These are phyloP conservation scores for Spilogale gracilis DNA, from an alignment of 2,113 vertebrate genomes.

Conservation along the genomic window DNA sequence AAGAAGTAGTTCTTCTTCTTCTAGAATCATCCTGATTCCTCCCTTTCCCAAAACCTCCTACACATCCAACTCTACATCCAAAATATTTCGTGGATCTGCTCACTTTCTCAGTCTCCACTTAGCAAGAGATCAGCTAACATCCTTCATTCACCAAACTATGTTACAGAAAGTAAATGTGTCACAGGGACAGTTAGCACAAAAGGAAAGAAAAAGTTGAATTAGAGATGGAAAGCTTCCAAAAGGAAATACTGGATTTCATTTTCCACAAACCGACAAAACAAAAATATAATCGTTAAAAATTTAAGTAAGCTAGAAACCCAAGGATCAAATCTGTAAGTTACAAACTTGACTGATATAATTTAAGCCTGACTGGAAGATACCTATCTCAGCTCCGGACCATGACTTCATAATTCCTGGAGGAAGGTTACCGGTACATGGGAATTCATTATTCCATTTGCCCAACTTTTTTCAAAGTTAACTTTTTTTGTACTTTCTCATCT, in stretches of 20 bases:
- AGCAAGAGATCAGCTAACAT: not conserved
- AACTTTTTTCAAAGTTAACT: not conserved
- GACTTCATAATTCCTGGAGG: not conserved
- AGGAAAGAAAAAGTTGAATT: not conserved
- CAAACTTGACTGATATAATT: not conserved
- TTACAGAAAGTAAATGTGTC: not conserved
- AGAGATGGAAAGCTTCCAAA: not conserved
- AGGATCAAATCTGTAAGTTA: not conserved
- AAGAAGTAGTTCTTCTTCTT: not conserved
- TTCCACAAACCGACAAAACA: not conserved
- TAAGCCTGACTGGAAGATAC: no score
- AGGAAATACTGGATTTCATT: not conserved
- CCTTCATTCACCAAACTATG: not conserved
- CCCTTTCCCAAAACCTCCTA: not conserved
- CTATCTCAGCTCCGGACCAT: not conserved
- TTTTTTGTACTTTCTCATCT: not conserved
- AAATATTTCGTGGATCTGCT: not conserved
- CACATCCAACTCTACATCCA: not conserved
- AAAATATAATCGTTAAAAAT: not conserved
- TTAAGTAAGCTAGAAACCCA: not conserved
- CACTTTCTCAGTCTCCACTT: not conserved
- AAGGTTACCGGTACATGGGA: not conserved
- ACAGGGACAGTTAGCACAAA: not conserved
- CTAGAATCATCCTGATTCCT: not conserved
- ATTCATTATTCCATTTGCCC: not conserved